Evolutionary conservation across 92 coral and sea anemone species (phyloP), one percentile per base, ranked within the genome.

Genomic region (Epizoanthus scotinus): DNA sequence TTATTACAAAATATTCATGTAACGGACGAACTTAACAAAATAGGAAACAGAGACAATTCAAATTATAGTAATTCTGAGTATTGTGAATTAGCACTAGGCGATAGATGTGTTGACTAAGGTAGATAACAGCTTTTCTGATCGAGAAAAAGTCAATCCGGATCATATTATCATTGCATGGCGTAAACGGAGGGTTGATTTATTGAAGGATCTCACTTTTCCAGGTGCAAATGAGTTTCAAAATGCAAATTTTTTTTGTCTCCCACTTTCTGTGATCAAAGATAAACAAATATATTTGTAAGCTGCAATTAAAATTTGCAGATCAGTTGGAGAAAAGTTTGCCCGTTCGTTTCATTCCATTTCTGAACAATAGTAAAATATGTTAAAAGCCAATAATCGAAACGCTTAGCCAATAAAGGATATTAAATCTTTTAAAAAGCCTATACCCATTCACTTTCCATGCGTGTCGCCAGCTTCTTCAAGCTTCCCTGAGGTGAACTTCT

Each of bases 231-330:
- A 28, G 13, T 31, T 66, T 36, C 34, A 42, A 75, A 75, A 75
- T 75, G 81, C 81, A 58, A 75, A 75, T 75, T 59, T 74, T 73
- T 47, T 47, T 47, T 47, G 52, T 36, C 67, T 18, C 24, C 47
- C 40, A 75, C 53, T 75, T 75, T 75, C 55, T 38, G 38, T 34
- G 81, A 36, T 24, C 15, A 59, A 58, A 59, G 66, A 75, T 58
- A 75, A 75, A 75, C 67, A 75, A 59, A 75, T 58, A 59, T 75
- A 40, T 75, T 59, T 75, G 56, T 57, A 75, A 54, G 22, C 21
- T 74, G 67, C 65, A 34, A 59, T 34, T 75, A 59, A 53, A 59
- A 36, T 71, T 75, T 75, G 56, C 55, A 58, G 54, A 75, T 36
- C 20, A 58, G 21, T 38, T 24, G 42, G 65, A 75, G 20, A 24